These are phyloP conservation scores for Tinea trinotella DNA, from an alignment of 2,888 invertebrate genomes.

Conservation along the genomic window DNA sequence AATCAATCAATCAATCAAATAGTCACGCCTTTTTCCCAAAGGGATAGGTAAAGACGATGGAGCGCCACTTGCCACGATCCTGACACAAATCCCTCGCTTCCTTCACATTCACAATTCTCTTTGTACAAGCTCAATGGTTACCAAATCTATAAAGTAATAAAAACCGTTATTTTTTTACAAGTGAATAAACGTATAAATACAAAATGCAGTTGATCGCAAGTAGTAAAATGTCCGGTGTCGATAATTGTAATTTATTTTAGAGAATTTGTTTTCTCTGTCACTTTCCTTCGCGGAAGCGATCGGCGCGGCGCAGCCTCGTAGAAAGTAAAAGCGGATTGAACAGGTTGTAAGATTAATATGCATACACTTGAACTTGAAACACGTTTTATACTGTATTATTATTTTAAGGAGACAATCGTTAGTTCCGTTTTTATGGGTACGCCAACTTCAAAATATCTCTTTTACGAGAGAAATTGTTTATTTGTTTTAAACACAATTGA, in stretches of 20 bases:
- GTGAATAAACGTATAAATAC: no score
- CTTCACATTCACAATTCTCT: no score
- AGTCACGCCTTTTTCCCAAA: no score
- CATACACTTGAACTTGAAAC: constrained; percentile 18
- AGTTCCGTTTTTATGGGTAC: neutral
- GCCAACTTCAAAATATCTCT: no score
- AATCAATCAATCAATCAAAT: no score
- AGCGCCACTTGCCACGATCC: no score
- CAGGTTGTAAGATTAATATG: constrained; percentile 8
- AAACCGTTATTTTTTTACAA: no score
- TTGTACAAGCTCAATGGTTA: no score
- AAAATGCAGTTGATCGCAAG: neutral
- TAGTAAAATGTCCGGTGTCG: neutral
- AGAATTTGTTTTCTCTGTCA: constrained; percentile 26
- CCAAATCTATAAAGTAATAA: neutral
- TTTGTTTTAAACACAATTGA: no score
- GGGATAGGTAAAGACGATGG: no score
- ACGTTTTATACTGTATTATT: constrained; percentile 10
- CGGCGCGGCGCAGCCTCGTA: constrained; percentile 34
- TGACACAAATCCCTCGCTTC: no score
- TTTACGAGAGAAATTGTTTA: no score
- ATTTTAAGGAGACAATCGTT: neutral
- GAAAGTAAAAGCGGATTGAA: constrained; percentile 65
- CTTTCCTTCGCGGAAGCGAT: constrained; percentile 61
- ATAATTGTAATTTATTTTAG: constrained; percentile 12